These are phyloP conservation scores for Anthonomus grandis DNA, from an alignment of 1,140 invertebrate genomes.

Conservation along the genomic window DNA sequence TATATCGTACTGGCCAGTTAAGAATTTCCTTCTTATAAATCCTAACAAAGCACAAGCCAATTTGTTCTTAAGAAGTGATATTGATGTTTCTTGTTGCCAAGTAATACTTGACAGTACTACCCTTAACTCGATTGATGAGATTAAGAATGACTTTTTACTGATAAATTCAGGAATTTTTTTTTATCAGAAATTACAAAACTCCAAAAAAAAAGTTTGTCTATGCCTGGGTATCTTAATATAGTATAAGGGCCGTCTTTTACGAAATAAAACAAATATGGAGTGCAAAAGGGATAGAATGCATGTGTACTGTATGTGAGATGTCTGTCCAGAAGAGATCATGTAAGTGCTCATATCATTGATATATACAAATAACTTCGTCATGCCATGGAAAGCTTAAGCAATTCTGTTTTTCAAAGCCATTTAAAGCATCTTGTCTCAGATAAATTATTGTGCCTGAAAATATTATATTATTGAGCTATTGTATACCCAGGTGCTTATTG, in stretches of 20 bases:
- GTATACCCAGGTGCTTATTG: no score
- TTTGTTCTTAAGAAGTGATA: neutral
- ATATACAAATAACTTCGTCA: no score
- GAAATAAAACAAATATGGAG: neutral
- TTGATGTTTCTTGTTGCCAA: neutral
- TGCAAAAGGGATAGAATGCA: neutral
- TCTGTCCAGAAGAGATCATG: neutral
- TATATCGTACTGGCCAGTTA: no score
- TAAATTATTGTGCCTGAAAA: no score
- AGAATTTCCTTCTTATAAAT: no score
- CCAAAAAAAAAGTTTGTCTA: no score
- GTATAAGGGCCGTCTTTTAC: neutral
- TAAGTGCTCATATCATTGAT: neutral
- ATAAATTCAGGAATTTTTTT: neutral
- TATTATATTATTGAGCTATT: no score
- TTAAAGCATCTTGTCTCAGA: no score
- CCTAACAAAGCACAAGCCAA: no score
- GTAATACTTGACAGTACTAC: neutral
- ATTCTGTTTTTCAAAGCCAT: no score
- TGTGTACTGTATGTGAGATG: neutral
- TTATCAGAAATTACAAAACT: neutral
- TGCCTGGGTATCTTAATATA: neutral
- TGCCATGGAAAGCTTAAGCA: no score
- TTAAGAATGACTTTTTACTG: neutral
- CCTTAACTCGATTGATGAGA: no score